Evolutionary conservation across 2,888 invertebrate species (phyloP), one percentile per base, ranked within the genome.

Genomic region (Leptogaster cylindrica): DNA sequence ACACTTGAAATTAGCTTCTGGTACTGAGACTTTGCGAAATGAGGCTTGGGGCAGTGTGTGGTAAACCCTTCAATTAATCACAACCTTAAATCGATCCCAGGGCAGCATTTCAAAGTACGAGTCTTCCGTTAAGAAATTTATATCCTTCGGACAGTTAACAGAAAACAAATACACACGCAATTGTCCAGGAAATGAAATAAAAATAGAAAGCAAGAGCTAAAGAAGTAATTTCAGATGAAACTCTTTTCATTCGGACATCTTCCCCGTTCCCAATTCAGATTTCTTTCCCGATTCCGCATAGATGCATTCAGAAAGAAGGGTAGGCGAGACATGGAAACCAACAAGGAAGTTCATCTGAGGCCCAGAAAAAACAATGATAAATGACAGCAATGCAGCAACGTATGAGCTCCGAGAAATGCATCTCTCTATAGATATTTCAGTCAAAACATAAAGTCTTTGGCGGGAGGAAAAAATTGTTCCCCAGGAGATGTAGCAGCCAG

Each of bases 161-260:
- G 44, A 61, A 61, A 61, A 61, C 61, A 61, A 61, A 61, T 61
- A 61, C 44, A 61, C 41, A 61, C 61, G 61, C 44, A 61, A 61
- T 61, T 61, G 44, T 44, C 58, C 61, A 44, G 61, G 61, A 61
- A 61, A 61, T 61, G 61, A 44, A 61, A 61, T 41, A 61, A 61
- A 61, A 61, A 61, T 44, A 61, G 27, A 44, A 48, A 4, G 18
- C 16, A 27, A 55, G 36, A 55, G 25, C 39, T 55, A 28, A 61
- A 61, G 61, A 44, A 61, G 61, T 61, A 61, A 61, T 61, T 61
- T 61, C 61, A 28, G 44, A 44, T 61, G 61, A 44, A 28, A 20
- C 31, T 61, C 25, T 41, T 58, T 16, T 25, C 61, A 41, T 41
- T 61, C 44, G 18, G n/a, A 31, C 44, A 14, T 16, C n/a, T 44